Evolutionary conservation across 1,140 invertebrate species (phyloP).

Genomic region (Drosophila tsacasi): DNA sequence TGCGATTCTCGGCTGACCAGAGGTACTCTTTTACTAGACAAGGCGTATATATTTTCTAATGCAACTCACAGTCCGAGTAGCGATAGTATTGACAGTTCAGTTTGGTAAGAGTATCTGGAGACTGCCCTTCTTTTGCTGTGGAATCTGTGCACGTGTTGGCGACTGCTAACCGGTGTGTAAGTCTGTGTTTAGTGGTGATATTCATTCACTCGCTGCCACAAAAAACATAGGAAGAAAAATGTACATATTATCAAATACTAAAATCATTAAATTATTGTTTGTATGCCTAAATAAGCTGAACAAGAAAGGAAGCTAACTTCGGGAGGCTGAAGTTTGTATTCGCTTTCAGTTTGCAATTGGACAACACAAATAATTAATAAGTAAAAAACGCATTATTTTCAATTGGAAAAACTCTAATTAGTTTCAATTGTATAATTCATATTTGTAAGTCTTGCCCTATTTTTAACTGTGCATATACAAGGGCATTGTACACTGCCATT

Average conservation of each 20-base stretch:
- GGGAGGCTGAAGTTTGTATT: no score
- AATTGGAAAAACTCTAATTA: no score
- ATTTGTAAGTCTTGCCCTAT: no score
- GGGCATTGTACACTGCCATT: neutral
- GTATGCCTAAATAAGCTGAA: no score
- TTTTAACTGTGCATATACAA: neutral
- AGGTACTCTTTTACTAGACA: neutral
- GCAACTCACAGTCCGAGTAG: neutral
- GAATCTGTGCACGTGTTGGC: slow-evolving; percentile 24
- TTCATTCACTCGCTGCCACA: neutral
- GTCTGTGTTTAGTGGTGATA: neutral
- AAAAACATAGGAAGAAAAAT: neutral
- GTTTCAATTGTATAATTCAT: no score
- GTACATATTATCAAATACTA: neutral
- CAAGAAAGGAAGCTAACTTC: neutral
- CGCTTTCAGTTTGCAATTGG: no score
- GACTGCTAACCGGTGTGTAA: neutral
- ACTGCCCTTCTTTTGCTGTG: slow-evolving; percentile 7
- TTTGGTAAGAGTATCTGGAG: slow-evolving; percentile 9
- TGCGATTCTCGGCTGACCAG: slow-evolving; percentile 16
- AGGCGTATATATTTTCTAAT: neutral
- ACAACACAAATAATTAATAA: no score
- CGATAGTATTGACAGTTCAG: neutral
- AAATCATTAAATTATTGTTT: neutral
- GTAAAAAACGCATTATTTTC: neutral